Evolutionary conservation across 2,888 invertebrate genomes (phyloP).

Genomic region (Eupithecia subfuscata): DNA sequence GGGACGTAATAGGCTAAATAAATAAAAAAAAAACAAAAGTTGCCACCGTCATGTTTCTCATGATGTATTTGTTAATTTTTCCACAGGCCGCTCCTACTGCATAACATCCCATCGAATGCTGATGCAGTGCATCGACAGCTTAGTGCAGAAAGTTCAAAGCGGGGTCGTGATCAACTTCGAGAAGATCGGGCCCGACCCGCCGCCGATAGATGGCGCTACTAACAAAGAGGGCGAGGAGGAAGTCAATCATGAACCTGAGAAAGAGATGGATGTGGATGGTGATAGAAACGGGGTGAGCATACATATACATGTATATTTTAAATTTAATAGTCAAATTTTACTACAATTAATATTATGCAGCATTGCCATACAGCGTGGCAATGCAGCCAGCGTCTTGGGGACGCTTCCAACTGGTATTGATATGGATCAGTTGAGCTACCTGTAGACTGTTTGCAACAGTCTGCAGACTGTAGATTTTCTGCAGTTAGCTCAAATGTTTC

Average conservation of each 20-base stretch:
- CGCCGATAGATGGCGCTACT: constrained; percentile 84
- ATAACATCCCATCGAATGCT: constrained; percentile 97
- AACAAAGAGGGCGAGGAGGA: constrained; percentile 81
- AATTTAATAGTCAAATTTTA: too few relatives aligned
- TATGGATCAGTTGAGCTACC: too few relatives aligned
- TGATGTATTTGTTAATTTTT: constrained; percentile 35
- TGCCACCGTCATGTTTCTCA: neutral
- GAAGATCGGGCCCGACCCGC: constrained; percentile 95
- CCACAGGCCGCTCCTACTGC: constrained; percentile 94
- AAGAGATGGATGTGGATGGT: constrained; percentile 75
- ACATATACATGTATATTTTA: too few relatives aligned
- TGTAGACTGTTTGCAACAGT: too few relatives aligned
- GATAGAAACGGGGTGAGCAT: constrained; percentile 80
- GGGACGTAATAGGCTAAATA: too few relatives aligned
- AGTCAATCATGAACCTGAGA: constrained; percentile 70
- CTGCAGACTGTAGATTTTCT: too few relatives aligned
- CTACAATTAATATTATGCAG: too few relatives aligned
- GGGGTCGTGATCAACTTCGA: constrained; percentile 99
- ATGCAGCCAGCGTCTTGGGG: too few relatives aligned
- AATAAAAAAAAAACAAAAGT: too few relatives aligned
- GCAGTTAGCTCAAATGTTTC: too few relatives aligned
- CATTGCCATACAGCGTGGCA: too few relatives aligned
- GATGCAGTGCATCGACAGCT: constrained; percentile 97
- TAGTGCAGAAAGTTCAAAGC: constrained; percentile 98
- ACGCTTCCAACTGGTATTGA: too few relatives aligned